These are phyloP conservation scores for Balaeniceps rex DNA, from an alignment of 2,113 vertebrate species.

Conservation along the genomic window DNA sequence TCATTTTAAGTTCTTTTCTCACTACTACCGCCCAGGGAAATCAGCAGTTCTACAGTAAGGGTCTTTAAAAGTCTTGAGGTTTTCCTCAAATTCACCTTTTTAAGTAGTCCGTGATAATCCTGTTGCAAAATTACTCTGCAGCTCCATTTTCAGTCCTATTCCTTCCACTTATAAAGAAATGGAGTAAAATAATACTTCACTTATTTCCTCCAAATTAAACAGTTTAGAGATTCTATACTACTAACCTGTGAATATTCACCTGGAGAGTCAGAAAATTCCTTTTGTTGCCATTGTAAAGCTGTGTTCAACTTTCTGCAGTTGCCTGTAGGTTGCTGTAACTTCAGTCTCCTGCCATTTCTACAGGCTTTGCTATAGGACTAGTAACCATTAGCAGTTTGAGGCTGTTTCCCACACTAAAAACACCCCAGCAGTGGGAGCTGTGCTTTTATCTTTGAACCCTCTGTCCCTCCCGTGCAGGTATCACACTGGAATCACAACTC, in stretches of 20 bases:
- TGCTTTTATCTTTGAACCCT: background rate
- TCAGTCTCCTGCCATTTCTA: background rate
- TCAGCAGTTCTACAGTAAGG: background rate
- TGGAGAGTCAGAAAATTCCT: conserved; percentile 8
- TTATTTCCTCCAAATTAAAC: conserved; percentile 23
- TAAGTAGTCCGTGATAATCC: conserved; percentile 14
- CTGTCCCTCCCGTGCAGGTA: background rate
- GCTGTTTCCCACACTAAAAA: background rate
- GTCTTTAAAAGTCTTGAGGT: conserved; percentile 27
- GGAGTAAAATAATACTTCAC: background rate
- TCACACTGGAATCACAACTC: background rate
- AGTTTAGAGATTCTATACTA: background rate
- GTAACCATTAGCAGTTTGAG: background rate
- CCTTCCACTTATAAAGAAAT: background rate
- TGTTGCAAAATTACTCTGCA: background rate
- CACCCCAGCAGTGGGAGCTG: background rate
- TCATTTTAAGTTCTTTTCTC: background rate
- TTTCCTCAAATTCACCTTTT: conserved; percentile 48
- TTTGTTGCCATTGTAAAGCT: background rate
- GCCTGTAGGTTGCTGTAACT: background rate
- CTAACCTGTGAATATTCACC: background rate
- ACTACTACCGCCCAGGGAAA: conserved; percentile 30
- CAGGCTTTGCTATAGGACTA: background rate
- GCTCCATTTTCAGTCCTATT: background rate
- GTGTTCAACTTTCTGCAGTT: background rate